Evolutionary conservation across 2,888 invertebrate species (phyloP), one percentile per base, ranked within the genome.

Genomic region (Phyto melanocephala): DNA sequence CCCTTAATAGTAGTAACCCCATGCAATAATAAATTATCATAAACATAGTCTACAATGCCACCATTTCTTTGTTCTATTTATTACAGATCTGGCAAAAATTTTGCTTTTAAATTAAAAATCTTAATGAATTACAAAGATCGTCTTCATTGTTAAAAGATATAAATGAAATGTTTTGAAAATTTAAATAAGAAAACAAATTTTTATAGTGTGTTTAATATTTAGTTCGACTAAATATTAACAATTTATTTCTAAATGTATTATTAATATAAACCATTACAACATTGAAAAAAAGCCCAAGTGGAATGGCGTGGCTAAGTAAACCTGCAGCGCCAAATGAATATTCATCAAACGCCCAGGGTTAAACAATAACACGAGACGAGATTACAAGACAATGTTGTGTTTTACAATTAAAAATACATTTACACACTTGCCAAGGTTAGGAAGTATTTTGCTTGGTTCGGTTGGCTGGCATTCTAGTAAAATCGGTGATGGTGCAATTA

Each of bases 331-430:
- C 33, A 28, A 70, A 24, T 37, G 8, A 54, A 81, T 56, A 62
- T 81, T 65, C 6, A 28, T 28, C 22, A 47, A 68, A 68, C 24
- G 76, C 74, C 58, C 33, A 50, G 37, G 60, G 78, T 62, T 65
- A 71, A 67, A 80, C 62, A 77, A 6, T 5, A 28, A 37, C 54
- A 74, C n/a, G 22, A 52, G 35, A 54, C 71, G 42, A n/a, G n/a
- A 76, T 68, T 63, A 63, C 76, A 70, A 45, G 63, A 77, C 56
- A 45, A 62, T 77, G 68, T 70, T 20, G 47, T 68, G 62, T 71
- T 70, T 56, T 28, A 56, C 75, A 84, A 85, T 84, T 84, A 85
- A 81, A 85, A 85, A 82, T 22, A 60, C 84, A 84, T 80, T 82
- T 70, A 15, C 45, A 5, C 3, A 28, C 6, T 7, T 10, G 28